A percentile compares a stretch with the other conserved stretches of the same genome.
These are phyloP conservation scores for Coelogynopora nodosa DNA, from an alignment of 2,888 invertebrate species.

Conservation along the genomic window DNA sequence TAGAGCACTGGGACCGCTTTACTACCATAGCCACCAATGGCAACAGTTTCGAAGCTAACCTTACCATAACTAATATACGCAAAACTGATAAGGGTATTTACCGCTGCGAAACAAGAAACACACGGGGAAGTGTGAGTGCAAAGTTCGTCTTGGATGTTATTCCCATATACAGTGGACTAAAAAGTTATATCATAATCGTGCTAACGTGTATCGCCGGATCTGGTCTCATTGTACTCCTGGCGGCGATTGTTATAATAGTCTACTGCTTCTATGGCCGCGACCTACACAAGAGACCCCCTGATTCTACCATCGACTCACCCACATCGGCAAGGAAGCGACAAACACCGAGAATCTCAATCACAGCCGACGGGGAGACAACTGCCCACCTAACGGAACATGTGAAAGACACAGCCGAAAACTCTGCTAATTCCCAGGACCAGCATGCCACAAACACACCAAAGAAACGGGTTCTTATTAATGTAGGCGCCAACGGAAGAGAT, in stretches of 20 bases:
- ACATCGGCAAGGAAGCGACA: background rate
- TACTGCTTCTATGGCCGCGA: constrained; percentile 37
- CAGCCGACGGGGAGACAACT: constrained; percentile 3
- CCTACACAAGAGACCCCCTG: background rate
- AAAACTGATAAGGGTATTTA: constrained; percentile 41
- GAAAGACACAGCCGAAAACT: background rate
- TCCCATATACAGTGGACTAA: constrained; percentile 7
- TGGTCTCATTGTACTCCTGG: constrained; percentile 35
- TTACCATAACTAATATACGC: constrained; percentile 29
- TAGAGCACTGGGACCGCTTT: background rate
- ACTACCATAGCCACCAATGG: background rate
- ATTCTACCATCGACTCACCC: background rate
- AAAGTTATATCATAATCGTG: constrained; percentile 22
- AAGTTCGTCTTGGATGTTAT: constrained; percentile 36
- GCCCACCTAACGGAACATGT: background rate
- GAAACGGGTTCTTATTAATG: background rate
- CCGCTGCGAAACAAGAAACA: constrained; percentile 40
- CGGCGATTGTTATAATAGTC: constrained; percentile 34
- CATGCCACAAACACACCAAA: constrained; percentile 4
- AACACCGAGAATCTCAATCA: background rate
- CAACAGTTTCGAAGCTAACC: constrained; percentile 36
- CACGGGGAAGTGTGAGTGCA: constrained; percentile 30
- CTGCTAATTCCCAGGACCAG: background rate
- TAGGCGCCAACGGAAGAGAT: background rate
- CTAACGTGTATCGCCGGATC: constrained; percentile 36